These are phyloP conservation scores for Agapetus fuscipes DNA, from an alignment of 2,888 invertebrate genomes.

Conservation along the genomic window DNA sequence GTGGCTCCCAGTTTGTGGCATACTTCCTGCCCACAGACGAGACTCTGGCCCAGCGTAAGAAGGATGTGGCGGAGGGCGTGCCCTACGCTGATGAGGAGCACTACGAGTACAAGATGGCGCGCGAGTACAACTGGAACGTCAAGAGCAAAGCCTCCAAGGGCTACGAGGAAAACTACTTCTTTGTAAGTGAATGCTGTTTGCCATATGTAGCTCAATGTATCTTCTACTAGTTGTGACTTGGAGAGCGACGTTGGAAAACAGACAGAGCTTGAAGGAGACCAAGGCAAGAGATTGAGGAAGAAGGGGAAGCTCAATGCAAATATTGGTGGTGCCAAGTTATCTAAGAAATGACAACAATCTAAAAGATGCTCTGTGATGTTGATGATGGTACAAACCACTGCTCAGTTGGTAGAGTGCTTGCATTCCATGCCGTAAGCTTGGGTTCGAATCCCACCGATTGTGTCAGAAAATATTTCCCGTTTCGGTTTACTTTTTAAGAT, in stretches of 20 bases:
- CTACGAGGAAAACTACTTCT: conserved; percentile 96
- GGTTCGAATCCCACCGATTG: too few relatives aligned
- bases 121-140: conserved; percentile 99
- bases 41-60: conserved; percentile 79
- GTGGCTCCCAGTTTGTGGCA: conserved; percentile 97
- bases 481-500: too few relatives aligned
- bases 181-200: conserved; percentile 53
- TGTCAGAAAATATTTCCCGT: too few relatives aligned
- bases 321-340: background rate
- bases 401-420: too few relatives aligned
- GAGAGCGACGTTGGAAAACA: too few relatives aligned
- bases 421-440: too few relatives aligned
- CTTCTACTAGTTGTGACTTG: too few relatives aligned
- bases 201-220: too few relatives aligned
- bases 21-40: conserved; percentile 95
- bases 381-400: too few relatives aligned
- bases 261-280: too few relatives aligned
- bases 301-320: background rate
- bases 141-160: conserved; percentile 93
- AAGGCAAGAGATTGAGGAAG: too few relatives aligned
- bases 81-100: conserved; percentile 84
- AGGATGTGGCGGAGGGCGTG: conserved; percentile 64
- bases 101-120: conserved; percentile 94
- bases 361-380: background rate
- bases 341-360: background rate